Evolutionary conservation across 2,888 invertebrate species (phyloP), one percentile per base, ranked within the genome.

Genomic region (Augiades crinisus): DNA sequence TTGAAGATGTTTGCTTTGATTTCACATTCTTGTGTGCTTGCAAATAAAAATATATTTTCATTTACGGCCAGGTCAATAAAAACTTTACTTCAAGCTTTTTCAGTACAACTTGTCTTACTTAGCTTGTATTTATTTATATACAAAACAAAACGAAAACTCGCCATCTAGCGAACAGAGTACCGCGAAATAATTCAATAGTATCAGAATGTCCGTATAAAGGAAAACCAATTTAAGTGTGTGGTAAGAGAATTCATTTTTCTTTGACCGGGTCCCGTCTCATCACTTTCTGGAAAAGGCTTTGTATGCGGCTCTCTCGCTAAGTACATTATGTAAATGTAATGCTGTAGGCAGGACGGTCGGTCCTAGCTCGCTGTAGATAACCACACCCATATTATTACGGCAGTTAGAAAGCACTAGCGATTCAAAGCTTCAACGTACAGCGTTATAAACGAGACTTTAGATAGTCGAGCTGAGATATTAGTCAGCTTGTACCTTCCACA

Each of bases 241-340:
- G 66, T 59, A 54, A 68, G 68, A 81, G 73, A 72, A 74, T 72
- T 67, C 70, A 75, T 68, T 80, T 81, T 81, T 64, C 70, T 71
- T 70, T 74, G 72, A 61, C 72, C 61, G 56, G 56, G 51, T 58
- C 62, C 60, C 58, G 66, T 72, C 72, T 78, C 77, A 74, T 78
- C 79, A 77, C 72, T 75, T 77, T 78, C 71, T 69, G 67, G 55
- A 74, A 71, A 49, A 67, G 77, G 72, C 80, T 82, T 83, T 81
- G 81, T 82, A 73, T 79, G 78, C 77, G 75, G 73, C 76, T 80
- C 76, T 72, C 70, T 67, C 68, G 67, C 76, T 82, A 81, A 83
- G 80, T 80, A 81, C 76, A 79, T 84, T 85, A 85, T 85, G 85
- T 79, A 81, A 84, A 84, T 85, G 77, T 82, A 75, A 84, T 81